Base-by-base conservation (phyloP, 2,888 invertebrate genomes). In the Incurvaria masculella region DNA sequence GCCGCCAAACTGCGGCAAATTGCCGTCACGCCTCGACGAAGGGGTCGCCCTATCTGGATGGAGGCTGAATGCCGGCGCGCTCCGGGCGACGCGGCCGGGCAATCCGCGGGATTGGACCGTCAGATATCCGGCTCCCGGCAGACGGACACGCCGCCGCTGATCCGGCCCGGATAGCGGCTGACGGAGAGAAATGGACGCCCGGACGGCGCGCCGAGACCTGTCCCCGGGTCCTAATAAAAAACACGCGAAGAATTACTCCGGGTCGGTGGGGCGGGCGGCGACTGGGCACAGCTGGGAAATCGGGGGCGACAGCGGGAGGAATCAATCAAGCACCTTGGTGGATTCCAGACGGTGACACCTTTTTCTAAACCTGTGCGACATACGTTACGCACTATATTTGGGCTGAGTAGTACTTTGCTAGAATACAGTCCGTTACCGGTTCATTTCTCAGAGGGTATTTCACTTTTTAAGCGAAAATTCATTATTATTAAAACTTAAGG, bases 121-220 rank as follows among this genome's bases (percentile, higher is more conserved):
- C 21, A 14, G 21, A 42, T 42, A 42, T 10, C 41, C 42, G 42
- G 42, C 14, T 42, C 21, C 42, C 21, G 42, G n/a, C 42, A 21
- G 16, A 42, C 21, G 20, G 20, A 21, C 21, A 42, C 10, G 16
- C 21, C 14, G 21, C 4, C 16, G 10, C 42, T 27, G 26, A n/a
- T n/a, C 20, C 17, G 33, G 26, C 44, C 69, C 57, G 66, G 73
- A 73, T 73, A 73, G 71, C 68, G 64, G 63, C 64, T 20, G 73
- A 75, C 73, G 69, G 68, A 72, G 73, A 74, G 69, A 71, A 74
- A 75, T 72, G 72, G 70, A 66, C 64, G 60, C 61, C 66, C 60
- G 59, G 63, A 33, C 33, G 33, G 11, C 8, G 14, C 11, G 33
- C 33, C 33, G 8, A 33, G 33, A 23, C 23, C 33, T 33, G 33